Percentiles rank a stretch among this genome's conserved stretches.
Evolutionary conservation across 2,888 invertebrate genomes (phyloP).

Genomic region (Tetranychus piercei): DNA sequence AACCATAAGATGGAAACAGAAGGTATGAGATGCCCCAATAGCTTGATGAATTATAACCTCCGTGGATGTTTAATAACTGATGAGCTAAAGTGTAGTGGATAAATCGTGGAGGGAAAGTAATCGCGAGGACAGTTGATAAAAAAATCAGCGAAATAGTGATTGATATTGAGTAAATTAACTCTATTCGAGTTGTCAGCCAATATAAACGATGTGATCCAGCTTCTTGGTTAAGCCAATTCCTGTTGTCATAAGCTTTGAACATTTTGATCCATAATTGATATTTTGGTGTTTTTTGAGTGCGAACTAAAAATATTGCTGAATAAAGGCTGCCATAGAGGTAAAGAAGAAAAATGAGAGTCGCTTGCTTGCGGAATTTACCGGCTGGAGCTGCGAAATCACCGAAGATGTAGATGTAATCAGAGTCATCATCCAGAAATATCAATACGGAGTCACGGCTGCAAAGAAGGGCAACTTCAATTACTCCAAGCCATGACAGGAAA

Average conservation of each 20-base stretch:
- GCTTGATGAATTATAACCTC: neutral
- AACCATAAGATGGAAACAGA: neutral
- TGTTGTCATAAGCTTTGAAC: neutral
- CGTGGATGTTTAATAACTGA: neutral
- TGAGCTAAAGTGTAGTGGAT: neutral
- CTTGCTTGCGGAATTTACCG: neutral
- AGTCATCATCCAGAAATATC: neutral
- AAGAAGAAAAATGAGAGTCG: neutral
- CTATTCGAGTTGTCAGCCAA: neutral
- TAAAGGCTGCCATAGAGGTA: neutral
- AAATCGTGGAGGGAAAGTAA: neutral
- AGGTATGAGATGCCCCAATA: neutral
- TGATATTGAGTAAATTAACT: neutral
- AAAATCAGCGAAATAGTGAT: neutral
- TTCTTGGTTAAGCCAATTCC: neutral
- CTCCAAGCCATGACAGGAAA: neutral
- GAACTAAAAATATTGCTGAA: neutral
- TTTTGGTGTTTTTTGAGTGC: neutral
- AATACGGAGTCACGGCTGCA: neutral
- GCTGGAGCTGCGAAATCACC: neutral
- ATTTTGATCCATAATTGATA: neutral
- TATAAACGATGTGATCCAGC: neutral
- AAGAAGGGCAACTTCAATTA: neutral
- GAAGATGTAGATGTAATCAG: neutral
- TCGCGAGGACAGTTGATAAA: neutral